phyloP scores from a whole-genome alignment of 1,140 invertebrate species.

The Psix sp. region DNA sequence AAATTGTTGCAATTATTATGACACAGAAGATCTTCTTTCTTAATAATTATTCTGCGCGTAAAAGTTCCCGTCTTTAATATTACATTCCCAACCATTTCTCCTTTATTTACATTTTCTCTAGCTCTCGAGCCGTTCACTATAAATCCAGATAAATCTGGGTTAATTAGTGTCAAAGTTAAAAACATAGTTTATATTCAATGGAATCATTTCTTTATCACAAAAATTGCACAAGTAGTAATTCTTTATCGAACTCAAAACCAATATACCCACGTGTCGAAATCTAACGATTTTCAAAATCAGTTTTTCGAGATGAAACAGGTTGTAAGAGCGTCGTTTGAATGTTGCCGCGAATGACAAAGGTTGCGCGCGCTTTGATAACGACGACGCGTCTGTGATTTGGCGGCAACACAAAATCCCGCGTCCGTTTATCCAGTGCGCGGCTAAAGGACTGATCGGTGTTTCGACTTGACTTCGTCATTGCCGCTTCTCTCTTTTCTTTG shows the following conservation, averaged over 20 bases:
- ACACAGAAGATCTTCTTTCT: conserved; percentile 50
- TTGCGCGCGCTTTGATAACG: conserved; percentile 24
- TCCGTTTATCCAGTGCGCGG: conserved; percentile 65
- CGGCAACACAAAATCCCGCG: conserved; percentile 44
- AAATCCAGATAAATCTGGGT: conserved; percentile 71
- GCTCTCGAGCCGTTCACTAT: conserved; percentile 66
- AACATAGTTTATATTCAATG: not conserved
- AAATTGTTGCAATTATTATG: conserved; percentile 47
- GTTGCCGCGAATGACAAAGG: conserved; percentile 21
- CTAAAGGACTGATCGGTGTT: conserved; percentile 70
- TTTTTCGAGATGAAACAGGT: not conserved
- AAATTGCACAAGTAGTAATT: no score
- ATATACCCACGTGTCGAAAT: conserved; percentile 34
- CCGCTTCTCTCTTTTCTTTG: conserved; percentile 67
- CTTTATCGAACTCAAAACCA: not conserved
- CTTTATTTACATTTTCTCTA: conserved; percentile 48
- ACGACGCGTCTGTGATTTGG: conserved; percentile 23
- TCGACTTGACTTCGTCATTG: conserved; percentile 64
- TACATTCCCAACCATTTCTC: conserved; percentile 44
- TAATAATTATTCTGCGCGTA: conserved; percentile 51
- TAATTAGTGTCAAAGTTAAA: conserved; percentile 67
- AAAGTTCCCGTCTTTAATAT: conserved; percentile 46
- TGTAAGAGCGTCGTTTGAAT: conserved; percentile 21
- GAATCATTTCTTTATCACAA: not conserved
- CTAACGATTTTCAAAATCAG: not conserved